phyloP scores from a whole-genome alignment of 1,140 invertebrate species.

The Drosophila hydei region DNA sequence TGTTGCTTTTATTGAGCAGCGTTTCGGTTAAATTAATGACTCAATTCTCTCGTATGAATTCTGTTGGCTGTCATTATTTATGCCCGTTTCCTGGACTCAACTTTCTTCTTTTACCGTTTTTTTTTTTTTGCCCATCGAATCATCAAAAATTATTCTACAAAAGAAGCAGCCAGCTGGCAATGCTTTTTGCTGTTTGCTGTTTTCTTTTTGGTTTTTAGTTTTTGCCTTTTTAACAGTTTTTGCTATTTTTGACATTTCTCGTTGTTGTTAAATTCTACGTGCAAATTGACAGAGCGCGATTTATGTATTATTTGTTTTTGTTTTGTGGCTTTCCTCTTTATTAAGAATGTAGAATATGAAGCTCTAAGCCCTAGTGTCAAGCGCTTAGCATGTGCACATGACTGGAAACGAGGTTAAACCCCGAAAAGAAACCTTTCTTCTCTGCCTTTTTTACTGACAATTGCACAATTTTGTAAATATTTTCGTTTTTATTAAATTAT shows the following conservation, averaged over 20 bases:
- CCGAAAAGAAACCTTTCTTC: constrained; percentile 15
- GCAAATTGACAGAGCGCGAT: constrained; percentile 70
- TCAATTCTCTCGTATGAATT: constrained; percentile 28
- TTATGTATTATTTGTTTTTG: constrained; percentile 22
- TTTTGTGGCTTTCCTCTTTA: constrained; percentile 28
- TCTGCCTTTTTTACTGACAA: constrained; percentile 41
- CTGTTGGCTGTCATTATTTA: constrained; percentile 21
- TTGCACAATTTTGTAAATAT: constrained; percentile 57
- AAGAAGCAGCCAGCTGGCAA: constrained; percentile 25
- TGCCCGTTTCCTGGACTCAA: constrained; percentile 24
- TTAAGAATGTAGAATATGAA: constrained; percentile 16
- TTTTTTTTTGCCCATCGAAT: constrained; percentile 36
- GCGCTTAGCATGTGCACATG: constrained; percentile 37
- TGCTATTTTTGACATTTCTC: constrained; percentile 14
- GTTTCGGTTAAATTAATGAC: constrained; percentile 40
- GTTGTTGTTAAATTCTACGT: constrained; percentile 50
- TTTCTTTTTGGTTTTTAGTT: background rate
- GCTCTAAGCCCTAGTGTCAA: background rate
- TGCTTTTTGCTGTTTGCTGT: background rate
- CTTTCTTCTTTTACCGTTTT: constrained; percentile 45
- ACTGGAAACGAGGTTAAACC: constrained; percentile 40
- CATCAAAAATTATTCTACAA: constrained; percentile 34
- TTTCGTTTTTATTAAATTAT: constrained; percentile 64
- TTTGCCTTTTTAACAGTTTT: constrained; percentile 1
- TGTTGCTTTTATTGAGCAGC: background rate